Base-by-base conservation (phyloP, 2,113 vertebrate genomes). In the Holacanthus passer region DNA sequence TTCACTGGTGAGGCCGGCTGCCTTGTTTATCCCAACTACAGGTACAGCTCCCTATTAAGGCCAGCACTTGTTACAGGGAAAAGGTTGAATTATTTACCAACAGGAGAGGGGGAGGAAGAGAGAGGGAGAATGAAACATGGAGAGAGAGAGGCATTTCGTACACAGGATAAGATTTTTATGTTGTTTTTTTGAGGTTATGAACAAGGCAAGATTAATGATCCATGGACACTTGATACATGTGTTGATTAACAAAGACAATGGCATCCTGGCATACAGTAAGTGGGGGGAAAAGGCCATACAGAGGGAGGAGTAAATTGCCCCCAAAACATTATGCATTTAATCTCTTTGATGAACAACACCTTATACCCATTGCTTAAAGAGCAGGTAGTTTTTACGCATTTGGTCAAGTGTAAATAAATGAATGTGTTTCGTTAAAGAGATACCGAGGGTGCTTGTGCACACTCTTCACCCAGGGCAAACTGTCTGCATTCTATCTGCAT, bases 31-130 rank as follows among this genome's bases (percentile, higher is more conserved):
- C 90, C 91, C 91, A 87, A 94, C 93, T 92, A 92, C 94, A 94
- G 94, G 94, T 95, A 93, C 90, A 86, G 92, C 92, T 90, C 90
- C 93, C 93, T 94, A 95, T 95, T 95, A 95, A 94, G 92, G 89
- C 83, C 88, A 91, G 85, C 86, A 93, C 92, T 96, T 93, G 92
- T 94, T 94, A 94, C 92, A 92, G 88, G 81, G 86, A 91, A 94
- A 93, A 92, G 89, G 93, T 93, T 94, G 93, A 96, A 95, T 96
- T 95, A 95, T 95, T 96, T 95, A 94, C 94, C 84, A 94, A 94
- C 87, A 94, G 87, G 41, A 81, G 87, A 91, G 88, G 64, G 85
- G 75, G 76, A 83, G 83, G 53, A 50, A 41, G 70, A 79, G 31
- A 74, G 64, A 90, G 62, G 8, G 66, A 83, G 75, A 73, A 60